Base-by-base conservation (phyloP, 2,888 invertebrate species). In the Acleris holmiana region DNA sequence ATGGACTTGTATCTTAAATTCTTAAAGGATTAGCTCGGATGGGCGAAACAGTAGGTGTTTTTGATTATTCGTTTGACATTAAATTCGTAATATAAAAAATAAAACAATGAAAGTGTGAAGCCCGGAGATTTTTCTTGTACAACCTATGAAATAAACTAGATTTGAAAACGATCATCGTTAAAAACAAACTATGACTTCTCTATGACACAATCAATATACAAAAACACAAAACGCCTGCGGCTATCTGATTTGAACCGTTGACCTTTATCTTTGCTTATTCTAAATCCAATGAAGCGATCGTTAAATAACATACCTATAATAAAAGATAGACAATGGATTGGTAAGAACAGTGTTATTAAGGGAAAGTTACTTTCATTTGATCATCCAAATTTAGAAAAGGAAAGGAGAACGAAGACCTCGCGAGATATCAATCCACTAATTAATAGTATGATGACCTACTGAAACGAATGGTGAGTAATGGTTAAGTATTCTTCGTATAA, bases 311-410 rank as follows among this genome's bases (percentile, higher is more conserved):
- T 51, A 44, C 50, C 25, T 8, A 29, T 29, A 50, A 25, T 51
- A 29, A 13, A 41, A n/a, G 5, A 55, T 23, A 29, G 35, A 63
- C 63, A 57, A 63, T 63, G 56, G 51, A 50, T 46, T 62, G 17
- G 18, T 35, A n/a, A 25, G 46, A 46, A 46, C 19, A 15, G 46
- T 55, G 18, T 50, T 59, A 55, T 40, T 56, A 25, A 29, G 63
- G 56, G 48, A 63, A 57, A 56, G 48, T 55, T 40, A 51, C 63
- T 63, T 57, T 63, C 63, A 44, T 49, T 62, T 51, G 29, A 57
- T 59, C 50, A 8, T 25, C 50, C 50, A 50, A 59, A 50, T 41
- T 44, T 50, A 50, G 59, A 59, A 50, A 59, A 10, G 10, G 59
- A 59, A 59, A 59, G 59, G 59, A 41, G 50, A 50, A 50, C 41